Conservation (phyloP, 2,888 invertebrate species). For the Eustalomyia histrio region DNA sequence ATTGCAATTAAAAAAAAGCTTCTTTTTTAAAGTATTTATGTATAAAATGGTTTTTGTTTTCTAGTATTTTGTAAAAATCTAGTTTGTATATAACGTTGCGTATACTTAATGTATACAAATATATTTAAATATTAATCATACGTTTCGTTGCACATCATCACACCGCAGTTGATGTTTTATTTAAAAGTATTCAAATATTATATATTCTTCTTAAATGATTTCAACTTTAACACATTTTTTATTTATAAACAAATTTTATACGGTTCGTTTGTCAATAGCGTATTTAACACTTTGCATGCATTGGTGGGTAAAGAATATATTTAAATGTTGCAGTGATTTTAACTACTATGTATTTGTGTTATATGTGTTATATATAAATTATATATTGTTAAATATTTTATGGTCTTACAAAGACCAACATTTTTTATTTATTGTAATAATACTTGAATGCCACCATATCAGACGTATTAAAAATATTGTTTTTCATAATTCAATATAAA, state of each 20-base stretch:
- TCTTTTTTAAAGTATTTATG: neutral
- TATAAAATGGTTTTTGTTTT: neutral
- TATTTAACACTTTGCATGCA: no score
- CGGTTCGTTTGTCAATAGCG: neutral
- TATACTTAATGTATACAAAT: neutral
- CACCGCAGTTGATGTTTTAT: neutral
- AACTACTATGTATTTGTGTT: no score
- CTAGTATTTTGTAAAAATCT: neutral
- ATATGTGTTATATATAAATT: no score
- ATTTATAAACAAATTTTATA: neutral
- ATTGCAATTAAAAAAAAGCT: neutral
- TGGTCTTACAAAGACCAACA: no score
- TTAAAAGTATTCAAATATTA: neutral
- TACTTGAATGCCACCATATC: no score
- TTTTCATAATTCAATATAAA: no score
- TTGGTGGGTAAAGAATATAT: no score
- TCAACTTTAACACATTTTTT: neutral
- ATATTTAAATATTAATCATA: neutral
- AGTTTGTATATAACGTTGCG: neutral
- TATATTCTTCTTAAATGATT: neutral
- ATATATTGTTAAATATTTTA: no score
- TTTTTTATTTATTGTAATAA: no score
- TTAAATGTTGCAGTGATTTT: no score
- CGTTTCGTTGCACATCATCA: neutral
- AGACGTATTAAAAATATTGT: no score